Evolutionary conservation across 2,113 vertebrate genomes (phyloP), one percentile per base, ranked within the genome.

Genomic region (Orientallactaga bullata): DNA sequence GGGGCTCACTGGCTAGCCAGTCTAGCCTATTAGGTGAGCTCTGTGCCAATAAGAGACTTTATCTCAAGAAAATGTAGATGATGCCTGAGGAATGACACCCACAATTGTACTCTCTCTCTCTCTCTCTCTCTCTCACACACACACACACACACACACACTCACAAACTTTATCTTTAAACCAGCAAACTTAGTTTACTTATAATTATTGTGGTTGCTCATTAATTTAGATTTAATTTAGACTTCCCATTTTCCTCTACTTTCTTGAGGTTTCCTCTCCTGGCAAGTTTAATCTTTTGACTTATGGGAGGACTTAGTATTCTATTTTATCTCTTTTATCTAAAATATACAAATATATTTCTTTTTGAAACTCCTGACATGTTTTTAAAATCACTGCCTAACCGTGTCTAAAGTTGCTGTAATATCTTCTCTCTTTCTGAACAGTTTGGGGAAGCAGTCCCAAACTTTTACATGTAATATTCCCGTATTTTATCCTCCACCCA

Each of bases 271-370:
- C 60, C 39, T 60, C 20, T 15, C 30, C 23, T 87, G 8, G 87
- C 42, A 47, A 47, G 42, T 39, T 17, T 11, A 73, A 24, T 92
- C 35, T 74, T 42, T 82, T 66, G 42, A 15, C 26, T 88, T 32
- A n/a, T 17, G 9, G 10, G 78, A 83, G 11, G 21, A 15, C 30
- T 83, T 83, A 55, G n/a, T n/a, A 83, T 68, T 74, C 11, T 28
- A 37, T 88, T 73, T 73, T 42, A 66, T 68, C 28, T 39, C 26
- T 63, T 11, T 89, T 92, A 73, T 74, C 74, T 92, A 37, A 20
- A 92, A 87, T 26, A 89, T 13, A 47, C 2, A 30, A 12, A 74
- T 88, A 74, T 88, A 76, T 77, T 95, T 92, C 12, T 37, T 51
- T 89, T 91, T 60, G 32, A 58, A 84, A 47, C 42, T 6, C 42